Evolutionary conservation across 2,797 vertebrate genomes (phyloP).

Genomic region (Fundulus diaphanus): DNA sequence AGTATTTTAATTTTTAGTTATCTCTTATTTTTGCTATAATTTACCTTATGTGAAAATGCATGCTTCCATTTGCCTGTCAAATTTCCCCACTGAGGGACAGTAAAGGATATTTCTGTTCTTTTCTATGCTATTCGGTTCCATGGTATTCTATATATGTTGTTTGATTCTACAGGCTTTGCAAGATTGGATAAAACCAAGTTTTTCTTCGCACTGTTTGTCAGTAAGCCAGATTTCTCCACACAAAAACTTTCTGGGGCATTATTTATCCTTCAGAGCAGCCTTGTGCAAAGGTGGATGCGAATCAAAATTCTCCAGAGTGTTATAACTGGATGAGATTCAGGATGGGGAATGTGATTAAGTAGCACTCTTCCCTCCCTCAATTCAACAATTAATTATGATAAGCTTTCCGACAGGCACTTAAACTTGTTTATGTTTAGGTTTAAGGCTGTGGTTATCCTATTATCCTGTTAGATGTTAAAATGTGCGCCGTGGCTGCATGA

Average conservation of each 20-base stretch:
- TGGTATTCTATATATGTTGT: conserved; percentile 3
- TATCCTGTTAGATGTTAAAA: conserved; percentile 46
- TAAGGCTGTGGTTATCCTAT: conserved; percentile 58
- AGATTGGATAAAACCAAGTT: conserved; percentile 10
- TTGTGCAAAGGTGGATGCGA: conserved; percentile 24
- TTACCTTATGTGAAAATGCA: not conserved
- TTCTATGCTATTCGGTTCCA: not conserved
- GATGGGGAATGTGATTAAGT: conserved; percentile 43
- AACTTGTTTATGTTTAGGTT: conserved; percentile 67
- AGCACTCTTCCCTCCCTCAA: conserved; percentile 36
- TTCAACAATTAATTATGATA: conserved; percentile 68
- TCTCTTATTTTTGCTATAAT: not conserved
- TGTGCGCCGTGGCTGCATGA: conserved; percentile 24
- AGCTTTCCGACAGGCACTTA: conserved; percentile 54
- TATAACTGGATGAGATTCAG: conserved; percentile 26
- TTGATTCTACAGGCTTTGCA: conserved; percentile 16
- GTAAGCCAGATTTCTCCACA: conserved; percentile 4
- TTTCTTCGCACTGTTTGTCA: conserved; percentile 13
- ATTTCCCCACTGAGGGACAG: too few relatives aligned
- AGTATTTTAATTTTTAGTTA: too few relatives aligned
- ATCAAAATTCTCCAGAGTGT: conserved; percentile 22
- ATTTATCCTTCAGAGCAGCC: conserved; percentile 1
- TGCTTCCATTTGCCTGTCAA: not conserved
- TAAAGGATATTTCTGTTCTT: not conserved
- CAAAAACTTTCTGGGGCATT: conserved; percentile 4